Conservation (phyloP, 2,797 vertebrate species). For the Gouania willdenowi region DNA sequence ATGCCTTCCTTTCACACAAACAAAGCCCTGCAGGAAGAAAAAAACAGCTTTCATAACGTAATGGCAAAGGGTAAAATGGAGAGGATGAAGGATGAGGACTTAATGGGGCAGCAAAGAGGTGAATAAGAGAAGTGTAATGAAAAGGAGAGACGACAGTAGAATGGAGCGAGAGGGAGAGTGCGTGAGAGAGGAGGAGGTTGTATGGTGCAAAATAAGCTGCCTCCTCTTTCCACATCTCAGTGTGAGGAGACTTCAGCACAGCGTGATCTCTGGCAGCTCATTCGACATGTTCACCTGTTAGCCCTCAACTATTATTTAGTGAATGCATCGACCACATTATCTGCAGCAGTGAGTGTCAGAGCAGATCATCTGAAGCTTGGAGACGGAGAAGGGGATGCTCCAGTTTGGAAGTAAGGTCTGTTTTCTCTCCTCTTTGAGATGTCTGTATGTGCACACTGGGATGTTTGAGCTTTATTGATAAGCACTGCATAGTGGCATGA, state of each 20-base stretch:
- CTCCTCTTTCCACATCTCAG: conserved; percentile 38
- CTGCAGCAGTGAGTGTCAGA: conserved; percentile 6
- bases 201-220: conserved; percentile 36
- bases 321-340: conserved; percentile 2
- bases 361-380: too few species aligned
- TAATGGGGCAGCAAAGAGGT: conserved; percentile 1
- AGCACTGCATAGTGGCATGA: too few species aligned
- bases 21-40: conserved; percentile 11
- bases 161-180: background rate
- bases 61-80: conserved; percentile 1
- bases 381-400: conserved; percentile 28
- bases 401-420: conserved; percentile 41
- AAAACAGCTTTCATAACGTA: conserved; percentile 4
- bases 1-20: background rate
- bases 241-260: conserved; percentile 29
- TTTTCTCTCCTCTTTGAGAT: conserved; percentile 2
- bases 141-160: conserved; percentile 21
- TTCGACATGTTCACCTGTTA: conserved; percentile 22
- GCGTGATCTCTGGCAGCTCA: conserved; percentile 9
- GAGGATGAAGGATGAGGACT: background rate
- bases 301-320: too few species aligned
- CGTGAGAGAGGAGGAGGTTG: conserved; percentile 13
- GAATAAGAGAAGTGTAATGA: conserved; percentile 17
- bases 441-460: background rate
- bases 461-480: background rate